Evolutionary conservation across 2,888 invertebrate species (phyloP).

Genomic region (Brachylomia viminalis): DNA sequence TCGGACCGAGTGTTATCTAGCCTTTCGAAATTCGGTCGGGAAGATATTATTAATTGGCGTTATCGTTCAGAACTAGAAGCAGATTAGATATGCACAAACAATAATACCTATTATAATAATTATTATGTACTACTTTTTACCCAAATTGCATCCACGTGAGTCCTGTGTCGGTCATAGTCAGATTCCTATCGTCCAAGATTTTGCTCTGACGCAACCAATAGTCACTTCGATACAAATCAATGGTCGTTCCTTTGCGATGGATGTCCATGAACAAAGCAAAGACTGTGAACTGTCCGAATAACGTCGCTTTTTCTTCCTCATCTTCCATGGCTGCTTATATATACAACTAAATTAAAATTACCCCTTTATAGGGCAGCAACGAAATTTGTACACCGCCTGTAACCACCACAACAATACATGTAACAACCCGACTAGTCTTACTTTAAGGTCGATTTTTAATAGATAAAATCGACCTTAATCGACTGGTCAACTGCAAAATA

Average conservation of each 20-base stretch:
- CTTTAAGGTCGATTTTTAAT: neutral
- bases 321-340: slow-evolving; percentile 68
- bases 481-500: no score
- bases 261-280: slow-evolving; percentile 71
- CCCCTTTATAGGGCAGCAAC: neutral
- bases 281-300: slow-evolving; percentile 74
- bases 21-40: no score
- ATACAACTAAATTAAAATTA: neutral
- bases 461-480: neutral
- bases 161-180: slow-evolving; percentile 78
- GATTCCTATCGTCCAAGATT: slow-evolving; percentile 72
- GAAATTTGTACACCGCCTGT: neutral
- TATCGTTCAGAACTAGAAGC: neutral
- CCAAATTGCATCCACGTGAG: slow-evolving; percentile 71
- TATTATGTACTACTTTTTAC: slow-evolving; percentile 51
- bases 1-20: neutral
- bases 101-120: neutral
- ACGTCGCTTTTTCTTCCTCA: slow-evolving; percentile 73
- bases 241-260: slow-evolving; percentile 68
- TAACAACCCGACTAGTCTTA: neutral
- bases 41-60: neutral
- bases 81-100: no score
- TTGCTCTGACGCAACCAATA: slow-evolving; percentile 77
- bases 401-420: no score
- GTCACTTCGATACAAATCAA: slow-evolving; percentile 73